These are phyloP conservation scores for Thalassaphorura encarpata DNA, from an alignment of 1,140 invertebrate genomes.

Conservation along the genomic window DNA sequence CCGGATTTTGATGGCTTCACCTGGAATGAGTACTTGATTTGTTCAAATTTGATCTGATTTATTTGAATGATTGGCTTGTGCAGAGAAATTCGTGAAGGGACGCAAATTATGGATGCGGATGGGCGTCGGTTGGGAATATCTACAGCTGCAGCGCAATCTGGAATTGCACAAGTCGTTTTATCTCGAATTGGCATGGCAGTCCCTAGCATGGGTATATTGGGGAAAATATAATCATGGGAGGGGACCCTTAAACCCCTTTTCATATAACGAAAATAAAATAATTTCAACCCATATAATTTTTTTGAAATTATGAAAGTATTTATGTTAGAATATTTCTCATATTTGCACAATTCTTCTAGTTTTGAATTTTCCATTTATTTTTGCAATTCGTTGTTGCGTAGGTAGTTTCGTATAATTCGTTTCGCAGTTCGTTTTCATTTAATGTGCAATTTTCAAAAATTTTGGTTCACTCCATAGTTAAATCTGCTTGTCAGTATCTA, in stretches of 20 bases:
- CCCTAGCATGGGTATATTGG: slow-evolving; percentile 69
- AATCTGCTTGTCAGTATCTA: too few relatives aligned
- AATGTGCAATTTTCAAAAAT: slow-evolving; percentile 10
- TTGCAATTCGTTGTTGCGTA: too few relatives aligned
- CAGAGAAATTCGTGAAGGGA: slow-evolving; percentile 41
- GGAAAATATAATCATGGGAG: too few relatives aligned
- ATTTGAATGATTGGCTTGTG: slow-evolving; percentile 3
- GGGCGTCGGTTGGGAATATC: slow-evolving; percentile 40
- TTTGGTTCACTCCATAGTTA: too few relatives aligned
- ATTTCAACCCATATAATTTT: slow-evolving; percentile 5
- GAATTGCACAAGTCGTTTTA: slow-evolving; percentile 73
- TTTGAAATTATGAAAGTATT: not conserved
- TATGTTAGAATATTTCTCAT: not conserved
- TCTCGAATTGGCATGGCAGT: slow-evolving; percentile 84
- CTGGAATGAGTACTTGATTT: slow-evolving; percentile 61
- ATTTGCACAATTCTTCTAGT: too few relatives aligned
- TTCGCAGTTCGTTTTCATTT: not conserved
- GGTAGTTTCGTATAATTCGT: too few relatives aligned
- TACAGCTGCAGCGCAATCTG: slow-evolving; percentile 56
- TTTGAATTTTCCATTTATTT: not conserved
- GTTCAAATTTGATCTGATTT: not conserved
- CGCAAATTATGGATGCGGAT: slow-evolving; percentile 38
- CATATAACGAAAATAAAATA: too few relatives aligned
- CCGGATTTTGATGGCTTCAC: slow-evolving; percentile 81
- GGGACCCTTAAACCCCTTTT: too few relatives aligned